Percentiles rank a stretch among this genome's conserved stretches.
phyloP scores from a whole-genome alignment of 2,797 vertebrate genomes.

The Neosilurus hyrtlii region DNA sequence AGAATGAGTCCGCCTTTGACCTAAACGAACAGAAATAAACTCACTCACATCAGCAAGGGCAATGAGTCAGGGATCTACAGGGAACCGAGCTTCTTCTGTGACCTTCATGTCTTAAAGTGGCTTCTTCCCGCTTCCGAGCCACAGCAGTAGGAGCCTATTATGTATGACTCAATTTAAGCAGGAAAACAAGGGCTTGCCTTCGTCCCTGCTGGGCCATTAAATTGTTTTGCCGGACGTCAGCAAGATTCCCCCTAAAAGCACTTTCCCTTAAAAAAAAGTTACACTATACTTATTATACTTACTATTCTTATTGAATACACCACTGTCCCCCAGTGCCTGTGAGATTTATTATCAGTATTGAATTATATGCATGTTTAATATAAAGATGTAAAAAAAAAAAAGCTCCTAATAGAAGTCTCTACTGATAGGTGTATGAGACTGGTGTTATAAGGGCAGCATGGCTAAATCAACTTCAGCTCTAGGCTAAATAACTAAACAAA shows the following conservation, averaged over 20 bases:
- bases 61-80: conserved; percentile 8
- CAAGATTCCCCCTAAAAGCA: not conserved
- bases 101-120: conserved; percentile 10
- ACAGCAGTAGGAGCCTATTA: conserved; percentile 27
- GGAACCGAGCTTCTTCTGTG: not conserved
- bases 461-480: too few species aligned
- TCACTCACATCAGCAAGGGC: not conserved
- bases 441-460: too few species aligned
- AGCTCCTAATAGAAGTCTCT: too few species aligned
- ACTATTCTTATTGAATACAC: not conserved
- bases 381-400: too few species aligned
- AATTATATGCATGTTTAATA: not conserved
- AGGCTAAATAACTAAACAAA: too few species aligned
- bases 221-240: not conserved
- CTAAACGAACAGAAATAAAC: conserved; percentile 3
- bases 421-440: too few species aligned
- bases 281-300: not conserved
- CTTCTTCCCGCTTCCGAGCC: not conserved
- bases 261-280: not conserved
- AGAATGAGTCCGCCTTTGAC: not conserved
- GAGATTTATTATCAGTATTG: not conserved
- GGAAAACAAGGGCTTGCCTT: not conserved
- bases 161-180: conserved; percentile 13
- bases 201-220: not conserved
- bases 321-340: not conserved